Evolutionary conservation across 2,113 vertebrate species (phyloP).

Genomic region (Taurulus bubalis): DNA sequence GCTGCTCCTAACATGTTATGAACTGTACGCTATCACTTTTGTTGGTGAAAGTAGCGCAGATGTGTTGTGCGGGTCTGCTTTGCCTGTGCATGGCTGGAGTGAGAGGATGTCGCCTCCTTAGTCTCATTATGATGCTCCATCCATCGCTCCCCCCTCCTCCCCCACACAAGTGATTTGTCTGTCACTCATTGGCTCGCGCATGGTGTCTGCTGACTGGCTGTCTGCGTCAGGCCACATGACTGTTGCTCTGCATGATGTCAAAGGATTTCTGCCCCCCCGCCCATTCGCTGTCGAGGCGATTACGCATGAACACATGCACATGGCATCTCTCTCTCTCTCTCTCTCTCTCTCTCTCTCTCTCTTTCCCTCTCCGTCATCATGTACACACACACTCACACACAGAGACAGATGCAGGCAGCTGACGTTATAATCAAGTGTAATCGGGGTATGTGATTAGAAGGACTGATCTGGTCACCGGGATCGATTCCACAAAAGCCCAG

Average conservation of each 20-base stretch:
- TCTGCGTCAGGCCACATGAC: conserved; percentile 68
- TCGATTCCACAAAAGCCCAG: conserved; percentile 63
- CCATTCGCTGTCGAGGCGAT: conserved; percentile 62
- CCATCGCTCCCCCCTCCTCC: not conserved
- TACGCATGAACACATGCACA: conserved; percentile 63
- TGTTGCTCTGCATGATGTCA: conserved; percentile 74
- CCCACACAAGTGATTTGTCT: conserved; percentile 8
- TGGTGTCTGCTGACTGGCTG: conserved; percentile 60
- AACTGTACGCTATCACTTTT: conserved; percentile 15
- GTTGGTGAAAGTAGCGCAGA: not conserved
- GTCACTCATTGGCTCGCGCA: conserved; percentile 43
- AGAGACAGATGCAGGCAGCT: conserved; percentile 33
- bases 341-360: conserved; percentile 28
- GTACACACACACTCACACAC: not conserved
- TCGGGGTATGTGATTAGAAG: conserved; percentile 70
- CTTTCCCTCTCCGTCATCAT: conserved; percentile 38
- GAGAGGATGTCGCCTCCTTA: conserved; percentile 24
- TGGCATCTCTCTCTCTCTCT: conserved; percentile 48
- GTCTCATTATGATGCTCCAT: conserved; percentile 31
- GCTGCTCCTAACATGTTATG: conserved; percentile 58
- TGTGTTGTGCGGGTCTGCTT: conserved; percentile 16
- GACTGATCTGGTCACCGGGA: conserved; percentile 59
- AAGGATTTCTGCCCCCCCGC: conserved; percentile 53
- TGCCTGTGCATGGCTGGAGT: conserved; percentile 50
- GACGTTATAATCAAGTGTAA: conserved; percentile 75